Evolutionary conservation across 2,888 invertebrate genomes (phyloP).

Genomic region (Eristalis pertinax): DNA sequence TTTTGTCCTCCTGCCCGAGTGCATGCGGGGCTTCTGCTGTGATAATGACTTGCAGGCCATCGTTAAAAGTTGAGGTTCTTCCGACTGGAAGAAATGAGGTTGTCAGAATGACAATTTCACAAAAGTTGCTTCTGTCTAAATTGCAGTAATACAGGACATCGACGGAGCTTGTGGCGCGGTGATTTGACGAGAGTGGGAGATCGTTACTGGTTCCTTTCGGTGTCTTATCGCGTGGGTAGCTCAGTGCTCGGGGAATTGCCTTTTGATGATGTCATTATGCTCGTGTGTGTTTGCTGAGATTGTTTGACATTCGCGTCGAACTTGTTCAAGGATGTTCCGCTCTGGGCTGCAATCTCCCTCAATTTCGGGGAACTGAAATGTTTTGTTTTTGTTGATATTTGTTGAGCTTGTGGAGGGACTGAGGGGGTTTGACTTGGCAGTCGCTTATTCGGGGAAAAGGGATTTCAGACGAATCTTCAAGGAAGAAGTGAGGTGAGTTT

Average conservation of each 20-base stretch:
- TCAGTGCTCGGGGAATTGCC: background rate
- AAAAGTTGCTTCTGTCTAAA: background rate
- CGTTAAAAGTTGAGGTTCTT: conserved; percentile 55
- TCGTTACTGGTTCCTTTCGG: background rate
- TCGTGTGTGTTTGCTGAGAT: background rate
- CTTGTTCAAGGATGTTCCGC: background rate
- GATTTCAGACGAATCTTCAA: too few relatives aligned
- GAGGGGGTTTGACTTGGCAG: too few relatives aligned
- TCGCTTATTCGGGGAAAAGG: too few relatives aligned
- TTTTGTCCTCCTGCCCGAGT: background rate
- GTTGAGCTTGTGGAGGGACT: too few relatives aligned
- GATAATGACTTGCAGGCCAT: conserved; percentile 42
- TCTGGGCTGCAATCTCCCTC: background rate
- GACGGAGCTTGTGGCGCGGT: background rate
- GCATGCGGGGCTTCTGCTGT: background rate
- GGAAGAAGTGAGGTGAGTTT: too few relatives aligned
- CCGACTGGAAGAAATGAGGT: background rate
- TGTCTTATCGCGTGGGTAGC: background rate
- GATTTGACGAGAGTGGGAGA: background rate
- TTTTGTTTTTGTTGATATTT: too few relatives aligned
- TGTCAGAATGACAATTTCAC: background rate
- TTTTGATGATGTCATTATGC: background rate
- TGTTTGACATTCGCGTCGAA: background rate
- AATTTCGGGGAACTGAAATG: background rate
- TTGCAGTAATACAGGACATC: background rate